Percentiles rank a stretch among this genome's conserved stretches.
Conservation (phyloP, 2,888 invertebrate species). For the Bellardia pandia region DNA sequence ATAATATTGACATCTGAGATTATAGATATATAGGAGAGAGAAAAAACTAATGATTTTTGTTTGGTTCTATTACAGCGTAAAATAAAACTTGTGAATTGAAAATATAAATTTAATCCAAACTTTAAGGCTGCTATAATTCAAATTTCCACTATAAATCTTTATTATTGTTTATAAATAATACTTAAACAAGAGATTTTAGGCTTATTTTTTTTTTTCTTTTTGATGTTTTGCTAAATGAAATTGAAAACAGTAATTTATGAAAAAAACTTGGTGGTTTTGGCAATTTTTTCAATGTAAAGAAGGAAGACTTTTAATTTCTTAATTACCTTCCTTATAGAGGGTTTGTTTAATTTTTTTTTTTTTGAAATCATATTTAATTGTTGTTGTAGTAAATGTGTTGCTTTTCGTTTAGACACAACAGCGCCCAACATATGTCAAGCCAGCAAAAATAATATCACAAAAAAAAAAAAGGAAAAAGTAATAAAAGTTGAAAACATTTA, state of each 20-base stretch:
- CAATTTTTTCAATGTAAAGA: not conserved
- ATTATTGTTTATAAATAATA: not conserved
- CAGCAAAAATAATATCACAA: not conserved
- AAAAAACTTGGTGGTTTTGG: not conserved
- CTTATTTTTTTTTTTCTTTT: not conserved
- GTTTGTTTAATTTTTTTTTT: constrained; percentile 49
- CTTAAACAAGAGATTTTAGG: not conserved
- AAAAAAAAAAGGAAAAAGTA: not conserved
- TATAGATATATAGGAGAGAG: too few species aligned
- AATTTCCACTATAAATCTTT: not conserved
- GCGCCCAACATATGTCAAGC: constrained; percentile 17
- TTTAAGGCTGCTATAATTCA: not conserved
- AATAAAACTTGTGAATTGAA: too few species aligned
- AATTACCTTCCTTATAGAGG: constrained; percentile 44
- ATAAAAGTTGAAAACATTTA: constrained; percentile 5
- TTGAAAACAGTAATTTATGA: too few species aligned
- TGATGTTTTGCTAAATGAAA: not conserved
- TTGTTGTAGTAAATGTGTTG: not conserved
- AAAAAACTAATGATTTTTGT: too few species aligned
- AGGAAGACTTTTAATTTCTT: constrained; percentile 45
- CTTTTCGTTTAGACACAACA: constrained; percentile 11
- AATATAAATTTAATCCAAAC: too few species aligned
- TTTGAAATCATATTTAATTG: constrained; percentile 50
- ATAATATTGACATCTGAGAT: too few species aligned
- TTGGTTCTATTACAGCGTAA: too few species aligned